Evolutionary conservation across 2,797 vertebrate genomes (phyloP), one percentile per base, ranked within the genome.

Genomic region (Sebastes melanostomus): DNA sequence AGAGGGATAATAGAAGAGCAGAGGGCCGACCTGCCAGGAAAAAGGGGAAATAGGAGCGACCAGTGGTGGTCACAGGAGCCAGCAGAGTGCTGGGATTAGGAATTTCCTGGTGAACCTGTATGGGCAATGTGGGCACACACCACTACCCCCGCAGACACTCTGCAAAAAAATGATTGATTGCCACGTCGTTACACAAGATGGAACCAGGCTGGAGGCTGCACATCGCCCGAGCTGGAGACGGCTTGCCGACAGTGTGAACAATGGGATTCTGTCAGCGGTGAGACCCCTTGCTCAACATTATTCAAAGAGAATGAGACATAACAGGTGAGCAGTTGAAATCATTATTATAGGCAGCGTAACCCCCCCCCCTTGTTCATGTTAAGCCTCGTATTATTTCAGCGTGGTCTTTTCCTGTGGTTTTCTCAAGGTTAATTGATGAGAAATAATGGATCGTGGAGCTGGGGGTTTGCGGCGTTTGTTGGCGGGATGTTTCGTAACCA

Each of bases 381-480:
- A 55, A 54, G 74, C 16, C 79, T 36, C 6, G 50, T 30, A 72
- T 86, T 89, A 79, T 88, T 38, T 72, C 86, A 66, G 36, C 66
- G 83, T 75, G 78, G 78, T 82, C 84, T 84, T 63, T 87, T 76
- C 78, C 78, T 38, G 69, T 20, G 60, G 72, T 70, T 86, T 86
- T 85, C 68, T 83, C 88, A 89, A 92, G 92, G 91, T 91, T 93
- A 93, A 93, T 91, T 93, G 93, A 93, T 88, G 86, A 90, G 89
- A 90, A 92, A 92, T 84, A 91, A 90, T 82, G 78, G 86, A 91
- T 87, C 3, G 34, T 58, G 52, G 76, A 60, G 85, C 75, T 11
- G 61, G 54, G 82, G 84, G 73, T 55, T 76, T 72, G 83, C 18
- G 54, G 74, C 80, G 87, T 88, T 89, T 93, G 87, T 78, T 86